These are phyloP conservation scores for Trilocha varians DNA, from an alignment of 2,888 invertebrate genomes.

Conservation along the genomic window DNA sequence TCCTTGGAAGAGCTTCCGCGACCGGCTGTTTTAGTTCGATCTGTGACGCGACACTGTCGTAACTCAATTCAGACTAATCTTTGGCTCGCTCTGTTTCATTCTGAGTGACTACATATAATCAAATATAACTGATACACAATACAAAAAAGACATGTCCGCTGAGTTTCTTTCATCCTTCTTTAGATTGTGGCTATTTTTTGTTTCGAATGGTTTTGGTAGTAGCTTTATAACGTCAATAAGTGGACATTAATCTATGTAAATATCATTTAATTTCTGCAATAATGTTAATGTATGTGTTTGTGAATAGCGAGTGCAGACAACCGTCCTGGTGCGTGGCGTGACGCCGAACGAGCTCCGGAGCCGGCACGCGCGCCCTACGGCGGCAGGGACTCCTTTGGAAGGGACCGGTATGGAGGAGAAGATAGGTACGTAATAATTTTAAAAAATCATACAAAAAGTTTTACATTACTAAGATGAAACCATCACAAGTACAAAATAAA, in stretches of 20 bases:
- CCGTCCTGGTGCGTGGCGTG: constrained; percentile 67
- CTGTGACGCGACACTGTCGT: constrained; percentile 66
- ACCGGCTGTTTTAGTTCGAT: constrained; percentile 82
- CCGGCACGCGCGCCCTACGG: constrained; percentile 61
- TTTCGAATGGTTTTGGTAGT: too few relatives aligned
- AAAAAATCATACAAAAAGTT: too few relatives aligned
- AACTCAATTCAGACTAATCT: constrained; percentile 92
- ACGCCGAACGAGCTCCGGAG: constrained; percentile 52
- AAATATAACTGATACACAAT: background rate
- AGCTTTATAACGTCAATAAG: too few relatives aligned
- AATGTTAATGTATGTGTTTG: background rate
- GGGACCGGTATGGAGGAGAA: constrained; percentile 47
- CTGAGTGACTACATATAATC: constrained; percentile 35
- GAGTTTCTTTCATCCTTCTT: too few relatives aligned
- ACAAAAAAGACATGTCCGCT: too few relatives aligned
- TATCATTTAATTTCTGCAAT: background rate
- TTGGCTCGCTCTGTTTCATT: constrained; percentile 63
- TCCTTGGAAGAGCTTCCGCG: constrained; percentile 76
- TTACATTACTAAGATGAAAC: too few relatives aligned
- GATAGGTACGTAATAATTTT: constrained; percentile 24
- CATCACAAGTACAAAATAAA: too few relatives aligned
- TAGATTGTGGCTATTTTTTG: background rate
- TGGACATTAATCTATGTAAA: too few relatives aligned
- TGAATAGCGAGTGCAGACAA: constrained; percentile 54
- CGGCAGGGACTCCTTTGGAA: constrained; percentile 62